These are phyloP conservation scores for Paradoxurus hermaphroditus DNA, from an alignment of 2,113 vertebrate species.

Conservation along the genomic window DNA sequence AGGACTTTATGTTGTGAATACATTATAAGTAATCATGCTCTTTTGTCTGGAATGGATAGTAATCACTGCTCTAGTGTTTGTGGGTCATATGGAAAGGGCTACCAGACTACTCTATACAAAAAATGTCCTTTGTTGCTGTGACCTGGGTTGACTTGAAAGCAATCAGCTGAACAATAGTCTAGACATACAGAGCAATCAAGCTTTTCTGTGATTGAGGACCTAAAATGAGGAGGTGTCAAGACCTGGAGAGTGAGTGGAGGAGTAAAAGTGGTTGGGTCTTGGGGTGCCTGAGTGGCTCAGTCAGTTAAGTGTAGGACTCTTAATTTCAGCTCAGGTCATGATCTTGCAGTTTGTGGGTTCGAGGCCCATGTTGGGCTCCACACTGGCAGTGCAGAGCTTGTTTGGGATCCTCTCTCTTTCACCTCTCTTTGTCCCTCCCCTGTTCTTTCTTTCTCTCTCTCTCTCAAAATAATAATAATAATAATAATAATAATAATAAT, in stretches of 20 bases:
- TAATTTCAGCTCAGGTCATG: too few species aligned
- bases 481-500: too few species aligned
- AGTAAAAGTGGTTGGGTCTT: background rate
- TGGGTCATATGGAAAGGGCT: background rate
- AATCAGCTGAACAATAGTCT: slow-evolving; percentile 26
- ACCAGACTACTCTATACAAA: background rate
- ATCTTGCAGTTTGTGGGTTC: too few species aligned
- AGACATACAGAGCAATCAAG: slow-evolving; percentile 29
- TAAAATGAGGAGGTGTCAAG: background rate
- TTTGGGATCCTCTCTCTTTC: too few species aligned
- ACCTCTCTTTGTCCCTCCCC: too few species aligned
- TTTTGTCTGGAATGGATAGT: slow-evolving; percentile 2
- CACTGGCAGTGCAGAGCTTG: too few species aligned
- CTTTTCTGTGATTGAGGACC: background rate
- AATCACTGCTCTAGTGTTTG: slow-evolving; percentile 3
- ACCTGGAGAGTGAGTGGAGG: background rate
- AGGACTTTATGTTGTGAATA: background rate
- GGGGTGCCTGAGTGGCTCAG: too few species aligned
- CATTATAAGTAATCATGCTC: background rate
- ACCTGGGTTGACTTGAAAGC: background rate
- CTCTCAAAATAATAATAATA: too few species aligned
- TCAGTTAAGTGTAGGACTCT: too few species aligned
- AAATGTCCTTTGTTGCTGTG: background rate
- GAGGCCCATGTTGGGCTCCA: too few species aligned
- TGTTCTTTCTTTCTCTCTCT: too few species aligned